Evolutionary conservation across 1,140 invertebrate genomes (phyloP).

Genomic region (Lethrus apterus): DNA sequence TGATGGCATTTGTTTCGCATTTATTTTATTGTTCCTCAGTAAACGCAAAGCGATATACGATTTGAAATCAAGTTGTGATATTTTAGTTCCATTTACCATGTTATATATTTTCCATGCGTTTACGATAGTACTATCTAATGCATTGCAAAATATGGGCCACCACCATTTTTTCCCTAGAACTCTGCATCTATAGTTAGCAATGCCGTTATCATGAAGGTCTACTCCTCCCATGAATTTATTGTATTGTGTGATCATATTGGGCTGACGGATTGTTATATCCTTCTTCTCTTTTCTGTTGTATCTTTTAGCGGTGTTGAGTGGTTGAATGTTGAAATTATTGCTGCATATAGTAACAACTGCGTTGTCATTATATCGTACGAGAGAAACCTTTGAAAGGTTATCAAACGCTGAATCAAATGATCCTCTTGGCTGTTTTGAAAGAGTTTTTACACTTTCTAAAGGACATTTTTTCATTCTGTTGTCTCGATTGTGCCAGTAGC

Average conservation of each 20-base stretch:
- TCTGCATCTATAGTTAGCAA: slow-evolving; percentile 30
- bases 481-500: slow-evolving; percentile 15
- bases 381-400: background rate
- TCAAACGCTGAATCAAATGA: background rate
- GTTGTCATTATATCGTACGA: slow-evolving; percentile 3
- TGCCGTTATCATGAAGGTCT: slow-evolving; percentile 30
- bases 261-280: slow-evolving; percentile 19
- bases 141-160: too few species aligned
- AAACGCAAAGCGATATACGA: too few species aligned
- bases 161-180: too few species aligned
- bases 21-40: too few species aligned
- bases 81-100: too few species aligned
- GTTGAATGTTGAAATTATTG: background rate
- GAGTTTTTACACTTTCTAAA: slow-evolving; percentile 9
- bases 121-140: too few species aligned
- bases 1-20: too few species aligned
- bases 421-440: background rate
- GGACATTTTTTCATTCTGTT: slow-evolving; percentile 13
- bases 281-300: slow-evolving; percentile 24
- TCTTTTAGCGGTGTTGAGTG: slow-evolving; percentile 15
- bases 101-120: too few species aligned
- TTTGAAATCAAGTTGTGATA: too few species aligned
- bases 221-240: slow-evolving; percentile 32
- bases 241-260: slow-evolving; percentile 23
- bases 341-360: background rate